These are phyloP conservation scores for Ormyrus thymus DNA, from an alignment of 2,888 invertebrate species.

Conservation along the genomic window DNA sequence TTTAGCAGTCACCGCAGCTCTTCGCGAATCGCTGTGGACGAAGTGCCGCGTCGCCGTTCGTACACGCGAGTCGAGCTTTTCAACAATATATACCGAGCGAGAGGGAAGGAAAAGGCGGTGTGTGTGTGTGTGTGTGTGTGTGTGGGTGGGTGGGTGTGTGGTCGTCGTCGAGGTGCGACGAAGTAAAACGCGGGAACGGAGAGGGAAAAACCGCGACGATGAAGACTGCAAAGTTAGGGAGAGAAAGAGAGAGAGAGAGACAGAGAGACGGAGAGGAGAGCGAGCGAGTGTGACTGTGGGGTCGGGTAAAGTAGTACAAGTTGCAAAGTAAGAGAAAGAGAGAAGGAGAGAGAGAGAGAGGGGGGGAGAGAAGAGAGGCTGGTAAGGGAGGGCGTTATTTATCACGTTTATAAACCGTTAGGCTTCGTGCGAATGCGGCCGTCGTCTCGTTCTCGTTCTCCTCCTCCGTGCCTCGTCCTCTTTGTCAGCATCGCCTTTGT, in stretches of 20 bases:
- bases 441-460: not conserved
- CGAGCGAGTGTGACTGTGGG: not conserved
- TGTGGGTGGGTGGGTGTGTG: not conserved
- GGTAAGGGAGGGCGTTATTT: not conserved
- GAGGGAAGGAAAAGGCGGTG: not conserved
- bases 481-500: not conserved
- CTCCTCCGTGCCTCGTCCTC: too few relatives aligned
- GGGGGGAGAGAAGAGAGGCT: not conserved
- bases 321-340: not conserved
- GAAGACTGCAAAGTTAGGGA: not conserved
- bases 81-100: too few relatives aligned
- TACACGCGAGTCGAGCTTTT: too few relatives aligned
- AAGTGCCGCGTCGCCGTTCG: too few relatives aligned
- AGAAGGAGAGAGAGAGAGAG: not conserved
- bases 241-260: constrained; percentile 1
- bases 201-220: not conserved
- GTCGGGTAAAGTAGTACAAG: not conserved
- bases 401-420: constrained; percentile 43
- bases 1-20: too few relatives aligned
- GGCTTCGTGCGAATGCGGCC: constrained; percentile 1
- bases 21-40: too few relatives aligned
- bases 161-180: not conserved
- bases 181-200: not conserved
- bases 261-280: not conserved
- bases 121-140: too few relatives aligned